Base-by-base conservation (phyloP, 2,113 vertebrate genomes). In the Hymenochirus boettgeri region DNA sequence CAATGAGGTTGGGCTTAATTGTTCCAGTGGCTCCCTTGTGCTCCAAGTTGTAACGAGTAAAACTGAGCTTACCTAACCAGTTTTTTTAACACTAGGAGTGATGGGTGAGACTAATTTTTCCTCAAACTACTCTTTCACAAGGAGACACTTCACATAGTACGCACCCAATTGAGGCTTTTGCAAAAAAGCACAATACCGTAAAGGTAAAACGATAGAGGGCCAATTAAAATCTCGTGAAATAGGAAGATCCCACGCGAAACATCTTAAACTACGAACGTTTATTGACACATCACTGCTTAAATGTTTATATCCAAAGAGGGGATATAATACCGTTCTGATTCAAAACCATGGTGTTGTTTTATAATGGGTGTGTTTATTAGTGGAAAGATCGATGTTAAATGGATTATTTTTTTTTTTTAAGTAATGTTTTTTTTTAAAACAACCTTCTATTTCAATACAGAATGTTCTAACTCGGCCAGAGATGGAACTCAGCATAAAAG, bases 1-100 rank as follows among this genome's bases (percentile, higher is more conserved):
- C 91, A 92, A 93, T 91, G 86, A 86, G 83, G 67, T 90, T 91
- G 87, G 90, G 90, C 88, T 80, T 75, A 84, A 80, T 82, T 84
- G 87, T 82, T 65, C 73, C 64, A n/a, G n/a, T n/a, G n/a, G n/a
- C 69, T 42, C 77, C 75, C 85, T 88, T 91, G 89, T 90, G 76
- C 67, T 59, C 66, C 39, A 33, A 79, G 75, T 72, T 80, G n/a
- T 71, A 85, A 83, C 83, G 84, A 84, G 83, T 83, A 90, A 83
- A 89, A 86, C 80, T 82, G 85, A 71, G 75, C 78, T 74, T 70
- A 80, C 84, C 82, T 77, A 77, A 76, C 79, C 67, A 74, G 64
- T 74, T 79, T 81, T 80, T 79, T 61, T 72, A 48, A n/a, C 55
- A 31, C 60, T 35, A 51, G 33, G 69, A 61, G 59, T 72, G 54